Conservation (phyloP, 1,140 invertebrate species). For the Lepidurus couesii region DNA sequence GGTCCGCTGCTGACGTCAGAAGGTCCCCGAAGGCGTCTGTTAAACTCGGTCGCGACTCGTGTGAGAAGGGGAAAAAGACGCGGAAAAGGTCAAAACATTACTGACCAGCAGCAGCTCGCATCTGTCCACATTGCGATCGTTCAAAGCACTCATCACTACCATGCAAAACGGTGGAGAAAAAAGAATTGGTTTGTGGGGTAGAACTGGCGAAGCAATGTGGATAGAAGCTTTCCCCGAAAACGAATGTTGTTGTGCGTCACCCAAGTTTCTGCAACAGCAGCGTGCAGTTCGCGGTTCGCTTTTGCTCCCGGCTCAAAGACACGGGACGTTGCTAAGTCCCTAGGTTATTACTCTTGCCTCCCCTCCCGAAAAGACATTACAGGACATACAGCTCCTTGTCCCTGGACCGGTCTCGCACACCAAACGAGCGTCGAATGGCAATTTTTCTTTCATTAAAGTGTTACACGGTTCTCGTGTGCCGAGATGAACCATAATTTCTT, state of each 20-base stretch:
- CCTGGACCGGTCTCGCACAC: not conserved
- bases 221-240: no score
- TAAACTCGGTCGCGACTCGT: not conserved
- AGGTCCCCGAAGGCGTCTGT: constrained; percentile 4
- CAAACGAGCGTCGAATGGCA: not conserved
- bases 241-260: not conserved
- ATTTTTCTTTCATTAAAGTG: constrained; percentile 16
- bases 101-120: constrained; percentile 5
- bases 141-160: not conserved
- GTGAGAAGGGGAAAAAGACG: not conserved
- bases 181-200: no score
- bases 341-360: not conserved
- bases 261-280: not conserved
- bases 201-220: no score
- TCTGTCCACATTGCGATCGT: not conserved
- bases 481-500: not conserved
- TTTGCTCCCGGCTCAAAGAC: not conserved
- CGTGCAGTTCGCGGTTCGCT: not conserved
- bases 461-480: not conserved
- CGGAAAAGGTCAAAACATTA: not conserved
- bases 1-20: not conserved
- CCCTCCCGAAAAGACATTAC: not conserved
- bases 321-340: not conserved
- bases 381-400: not conserved
- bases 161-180: no score